Evolutionary conservation across 2,888 invertebrate species (phyloP), one percentile per base, ranked within the genome.

Genomic region (Sesia bembeciformis): DNA sequence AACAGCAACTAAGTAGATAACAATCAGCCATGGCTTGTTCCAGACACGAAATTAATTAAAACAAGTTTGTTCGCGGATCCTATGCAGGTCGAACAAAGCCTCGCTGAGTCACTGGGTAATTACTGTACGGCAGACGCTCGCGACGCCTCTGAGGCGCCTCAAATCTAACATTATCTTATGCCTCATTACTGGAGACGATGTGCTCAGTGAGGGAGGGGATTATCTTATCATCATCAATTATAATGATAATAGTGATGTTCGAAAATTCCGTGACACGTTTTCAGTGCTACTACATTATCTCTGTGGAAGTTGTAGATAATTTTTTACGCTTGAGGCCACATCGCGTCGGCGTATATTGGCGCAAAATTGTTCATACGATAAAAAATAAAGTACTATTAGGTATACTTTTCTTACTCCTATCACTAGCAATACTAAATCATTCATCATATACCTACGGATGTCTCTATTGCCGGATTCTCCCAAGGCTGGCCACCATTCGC

Each of bases 31-130:
- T 58, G 85, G 85, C 86, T 86, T 89, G 89, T 86, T 85, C 82
- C 82, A 86, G 89, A 89, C 88, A 88, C 85, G 87, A 89, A 89
- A 89, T 89, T 89, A 89, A 89, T 89, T 89, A 89, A 89, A 89
- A 89, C 89, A 89, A 89, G 88, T 89, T 89, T 87, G 89, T 85
- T 88, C 85, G 85, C 86, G 85, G 85, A 87, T 87, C 84, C 84
- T 85, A 84, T 88, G 84, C 87, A 85, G 81, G 81, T 78, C 70
- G 83, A 83, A 88, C 86, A 88, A 89, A 87, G 88, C 85, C 71
- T 65, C 78, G 89, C 87, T 87, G 89, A 89, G 78, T 89, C 89
- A 88, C 84, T 80, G 78, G 84, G 83, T 88, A 87, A 89, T 89
- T 89, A 88, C 83, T 80, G 74, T 62, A 72, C 65, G 68, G 76